Evolutionary conservation across 2,113 vertebrate species (phyloP), one percentile per base, ranked within the genome.

Genomic region (Cololabis saira): DNA sequence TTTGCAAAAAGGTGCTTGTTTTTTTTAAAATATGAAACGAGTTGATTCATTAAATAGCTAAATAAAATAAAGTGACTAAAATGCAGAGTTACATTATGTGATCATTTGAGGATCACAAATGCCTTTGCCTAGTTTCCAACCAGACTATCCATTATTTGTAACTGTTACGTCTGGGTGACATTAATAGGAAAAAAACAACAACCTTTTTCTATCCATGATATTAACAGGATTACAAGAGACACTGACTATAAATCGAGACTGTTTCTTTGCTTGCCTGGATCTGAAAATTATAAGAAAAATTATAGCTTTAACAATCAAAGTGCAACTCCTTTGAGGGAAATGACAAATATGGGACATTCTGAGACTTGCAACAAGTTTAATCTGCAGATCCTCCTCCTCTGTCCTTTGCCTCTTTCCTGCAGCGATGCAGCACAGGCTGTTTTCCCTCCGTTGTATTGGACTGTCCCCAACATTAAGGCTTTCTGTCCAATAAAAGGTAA

Each of bases 401-500:
- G 16, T 55, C 18, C 3, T 12, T 56, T 47, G 16, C 57, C 61
- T 52, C 33, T 60, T 53, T 72, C 49, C 71, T 47, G 45, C 33
- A 7, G n/a, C 0, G 33, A 81, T 56, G 63, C 67, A 74, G 74
- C 14, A 49, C 67, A 60, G 55, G n/a, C 66, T 44, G 21, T 18
- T 67, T 68, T 67, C 52, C 47, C 74, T 60, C 10, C 11, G n/a
- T 47, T 47, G n/a, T 47, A 47, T 47, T n/a, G 2, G 6, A 47
- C 45, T 47, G n/a, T 61, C 41, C 55, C n/a, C 61, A 74, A 70
- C 66, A 75, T 81, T 73, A 63, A 63, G 18, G 49, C 65, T 66
- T 74, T 76, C 69, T 44, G 56, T 57, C 61, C 67, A 82, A 78
- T 79, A 84, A 89, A 90, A 83, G 76, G 70, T 55, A 52, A 73